phyloP scores from a whole-genome alignment of 1,140 invertebrate genomes.

The Brachystomella parvula region DNA sequence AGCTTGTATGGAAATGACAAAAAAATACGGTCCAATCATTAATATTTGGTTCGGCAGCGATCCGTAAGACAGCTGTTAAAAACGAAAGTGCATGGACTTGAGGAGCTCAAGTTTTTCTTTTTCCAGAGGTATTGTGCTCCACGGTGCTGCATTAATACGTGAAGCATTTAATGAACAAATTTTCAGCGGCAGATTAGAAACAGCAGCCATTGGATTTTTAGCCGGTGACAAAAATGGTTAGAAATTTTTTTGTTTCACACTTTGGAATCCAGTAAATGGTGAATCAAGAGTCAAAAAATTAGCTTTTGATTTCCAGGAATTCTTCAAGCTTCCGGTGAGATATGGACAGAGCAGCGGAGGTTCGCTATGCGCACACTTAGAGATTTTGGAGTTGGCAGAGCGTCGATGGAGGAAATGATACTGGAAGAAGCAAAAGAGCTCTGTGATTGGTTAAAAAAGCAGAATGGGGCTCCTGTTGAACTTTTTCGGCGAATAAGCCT shows the following conservation, averaged over 20 bases:
- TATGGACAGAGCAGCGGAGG: not conserved
- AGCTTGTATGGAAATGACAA: not conserved
- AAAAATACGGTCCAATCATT: not conserved
- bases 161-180: not conserved
- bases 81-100: not conserved
- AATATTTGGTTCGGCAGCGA: not conserved
- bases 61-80: too few relatives aligned
- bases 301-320: too few relatives aligned
- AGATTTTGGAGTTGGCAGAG: slow-evolving; percentile 7
- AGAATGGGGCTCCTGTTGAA: not conserved
- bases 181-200: not conserved
- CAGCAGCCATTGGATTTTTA: not conserved
- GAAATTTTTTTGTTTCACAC: too few relatives aligned
- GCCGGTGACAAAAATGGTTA: not conserved
- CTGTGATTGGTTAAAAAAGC: slow-evolving; percentile 9
- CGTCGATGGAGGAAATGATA: slow-evolving; percentile 3
- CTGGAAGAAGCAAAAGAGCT: slow-evolving; percentile 10
- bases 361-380: not conserved
- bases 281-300: too few relatives aligned
- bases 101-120: not conserved
- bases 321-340: not conserved
- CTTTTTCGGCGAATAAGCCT: not conserved
- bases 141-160: not conserved
- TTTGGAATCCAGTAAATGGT: too few relatives aligned
- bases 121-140: not conserved